Conservation (phyloP, 2,888 invertebrate genomes). For the Ctena decussata region DNA sequence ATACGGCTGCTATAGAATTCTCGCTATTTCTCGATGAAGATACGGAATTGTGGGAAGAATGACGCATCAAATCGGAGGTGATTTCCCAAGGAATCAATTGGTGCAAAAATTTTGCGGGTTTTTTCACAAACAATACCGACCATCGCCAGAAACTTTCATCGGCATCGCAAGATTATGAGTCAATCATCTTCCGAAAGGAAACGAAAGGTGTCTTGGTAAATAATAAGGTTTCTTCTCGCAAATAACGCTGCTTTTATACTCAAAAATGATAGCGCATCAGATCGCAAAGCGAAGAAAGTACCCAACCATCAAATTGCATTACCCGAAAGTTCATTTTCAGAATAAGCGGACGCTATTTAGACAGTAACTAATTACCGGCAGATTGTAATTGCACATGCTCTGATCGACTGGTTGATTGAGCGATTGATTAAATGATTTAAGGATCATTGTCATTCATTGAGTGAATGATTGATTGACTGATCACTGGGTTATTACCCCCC, state of each 20-base stretch:
- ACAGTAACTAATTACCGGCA: background rate
- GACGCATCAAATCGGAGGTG: background rate
- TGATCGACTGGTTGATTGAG: background rate
- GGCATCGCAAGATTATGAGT: background rate
- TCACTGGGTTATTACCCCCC: no score
- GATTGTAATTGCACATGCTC: background rate
- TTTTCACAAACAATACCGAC: background rate
- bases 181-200: background rate
- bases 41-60: background rate
- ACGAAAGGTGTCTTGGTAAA: background rate
- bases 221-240: background rate
- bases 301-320: background rate
- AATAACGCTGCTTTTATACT: no score
- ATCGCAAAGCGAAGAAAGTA: background rate
- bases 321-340: background rate
- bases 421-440: background rate
- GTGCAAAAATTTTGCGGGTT: background rate
- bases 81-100: background rate
- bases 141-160: background rate
- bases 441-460: background rate
- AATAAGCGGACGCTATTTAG: background rate
- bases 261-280: background rate
- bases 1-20: background rate
- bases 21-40: background rate
- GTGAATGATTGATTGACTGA: background rate